phyloP scores from a whole-genome alignment of 2,113 vertebrate genomes.

The Delphinapterus leucas region DNA sequence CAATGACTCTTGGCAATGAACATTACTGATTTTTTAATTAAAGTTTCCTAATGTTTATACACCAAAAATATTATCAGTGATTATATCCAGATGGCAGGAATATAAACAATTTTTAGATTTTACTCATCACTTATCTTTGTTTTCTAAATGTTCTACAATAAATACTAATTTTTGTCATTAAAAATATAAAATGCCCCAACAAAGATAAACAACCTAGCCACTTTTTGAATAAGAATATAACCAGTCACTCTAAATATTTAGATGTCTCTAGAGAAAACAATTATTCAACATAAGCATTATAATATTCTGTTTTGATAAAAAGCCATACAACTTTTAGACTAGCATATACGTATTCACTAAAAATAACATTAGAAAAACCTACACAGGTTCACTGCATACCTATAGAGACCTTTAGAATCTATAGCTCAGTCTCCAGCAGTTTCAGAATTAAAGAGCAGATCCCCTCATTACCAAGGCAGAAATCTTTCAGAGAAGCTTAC shows the following conservation, averaged over 20 bases:
- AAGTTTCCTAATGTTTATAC: background rate
- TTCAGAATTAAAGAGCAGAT: conserved; percentile 2
- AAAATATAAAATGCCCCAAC: conserved; percentile 22
- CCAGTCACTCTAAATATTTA: background rate
- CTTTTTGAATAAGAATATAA: background rate
- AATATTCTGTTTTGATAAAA: conserved; percentile 14
- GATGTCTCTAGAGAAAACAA: background rate
- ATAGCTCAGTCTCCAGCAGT: background rate
- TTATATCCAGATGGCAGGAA: background rate
- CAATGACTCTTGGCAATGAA: background rate
- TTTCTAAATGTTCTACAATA: conserved; percentile 4
- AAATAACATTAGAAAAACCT: conserved; percentile 16
- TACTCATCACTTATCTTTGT: background rate
- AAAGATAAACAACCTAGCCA: conserved; percentile 6
- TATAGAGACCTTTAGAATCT: background rate
- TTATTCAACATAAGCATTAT: background rate
- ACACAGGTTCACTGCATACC: background rate
- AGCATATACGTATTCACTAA: background rate
- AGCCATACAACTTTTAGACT: background rate
- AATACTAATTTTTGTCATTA: background rate
- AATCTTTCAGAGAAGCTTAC: background rate
- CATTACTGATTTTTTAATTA: background rate
- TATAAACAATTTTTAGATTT: conserved; percentile 9
- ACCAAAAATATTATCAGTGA: conserved; percentile 1
- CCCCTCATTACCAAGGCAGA: background rate